phyloP scores from a whole-genome alignment of 2,888 invertebrate species.

The Dicyrtomina minuta region DNA sequence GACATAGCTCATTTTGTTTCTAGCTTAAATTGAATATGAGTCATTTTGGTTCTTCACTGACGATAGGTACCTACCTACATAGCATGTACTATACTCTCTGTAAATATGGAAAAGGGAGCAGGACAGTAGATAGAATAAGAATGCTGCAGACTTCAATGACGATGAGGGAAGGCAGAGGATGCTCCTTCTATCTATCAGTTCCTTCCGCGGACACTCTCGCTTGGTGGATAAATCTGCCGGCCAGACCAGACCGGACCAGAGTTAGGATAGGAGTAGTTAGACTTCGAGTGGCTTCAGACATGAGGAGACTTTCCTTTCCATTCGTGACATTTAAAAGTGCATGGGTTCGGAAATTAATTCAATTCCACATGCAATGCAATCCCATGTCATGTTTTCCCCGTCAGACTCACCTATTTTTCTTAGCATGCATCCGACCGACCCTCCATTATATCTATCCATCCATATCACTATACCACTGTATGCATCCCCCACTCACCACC shows the following conservation, averaged over 20 bases:
- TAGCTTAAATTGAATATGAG: too few species aligned
- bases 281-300: slow-evolving; percentile 7
- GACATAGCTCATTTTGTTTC: too few species aligned
- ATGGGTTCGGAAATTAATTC: slow-evolving; percentile 23
- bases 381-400: neutral
- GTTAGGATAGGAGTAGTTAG: too few species aligned
- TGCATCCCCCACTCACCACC: too few species aligned
- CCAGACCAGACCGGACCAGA: too few species aligned
- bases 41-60: too few species aligned
- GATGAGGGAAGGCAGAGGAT: neutral
- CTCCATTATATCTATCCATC: too few species aligned
- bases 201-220: neutral
- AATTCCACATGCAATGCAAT: slow-evolving; percentile 25
- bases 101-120: too few species aligned
- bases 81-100: too few species aligned
- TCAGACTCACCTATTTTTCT: neutral
- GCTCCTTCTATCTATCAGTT: neutral
- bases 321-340: slow-evolving; percentile 31
- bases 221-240: neutral
- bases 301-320: neutral
- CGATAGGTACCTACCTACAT: too few species aligned
- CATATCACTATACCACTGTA: too few species aligned
- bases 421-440: neutral
- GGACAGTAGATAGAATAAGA: too few species aligned
- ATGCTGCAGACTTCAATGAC: neutral